Evolutionary conservation across 2,888 invertebrate genomes (phyloP).

Genomic region (Diadegma fenestrale): DNA sequence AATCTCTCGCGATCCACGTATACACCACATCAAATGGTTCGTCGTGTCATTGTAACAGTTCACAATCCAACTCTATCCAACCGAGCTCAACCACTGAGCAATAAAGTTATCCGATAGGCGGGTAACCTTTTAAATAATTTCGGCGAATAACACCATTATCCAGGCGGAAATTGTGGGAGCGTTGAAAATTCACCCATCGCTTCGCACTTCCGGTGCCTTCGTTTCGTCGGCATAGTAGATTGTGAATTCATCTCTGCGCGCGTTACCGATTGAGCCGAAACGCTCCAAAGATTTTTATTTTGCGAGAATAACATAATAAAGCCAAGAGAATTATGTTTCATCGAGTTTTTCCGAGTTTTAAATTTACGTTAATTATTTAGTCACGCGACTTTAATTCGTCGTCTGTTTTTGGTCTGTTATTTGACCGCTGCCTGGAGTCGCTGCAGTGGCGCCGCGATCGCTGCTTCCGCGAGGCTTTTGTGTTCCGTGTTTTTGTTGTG

Average conservation of each 20-base stretch:
- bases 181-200: conserved; percentile 26
- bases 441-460: background rate
- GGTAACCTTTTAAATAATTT: background rate
- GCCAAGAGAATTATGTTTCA: background rate
- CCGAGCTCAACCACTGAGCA: background rate
- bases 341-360: background rate
- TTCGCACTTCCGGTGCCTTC: background rate
- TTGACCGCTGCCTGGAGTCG: background rate
- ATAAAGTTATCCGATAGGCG: conserved; percentile 2
- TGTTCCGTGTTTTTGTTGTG: too few relatives aligned
- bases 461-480: too few relatives aligned
- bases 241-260: too few relatives aligned
- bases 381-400: background rate
- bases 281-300: background rate
- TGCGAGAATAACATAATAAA: background rate
- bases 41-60: conserved; percentile 52
- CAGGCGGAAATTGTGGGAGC: background rate
- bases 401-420: background rate
- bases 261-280: background rate
- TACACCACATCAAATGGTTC: conserved; percentile 67
- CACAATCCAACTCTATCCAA: conserved; percentile 44
- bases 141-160: background rate
- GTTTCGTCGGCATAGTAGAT: background rate
- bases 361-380: background rate
- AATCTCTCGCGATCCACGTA: conserved; percentile 66